phyloP scores from a whole-genome alignment of 2,113 vertebrate genomes.

The Cettia cetti region DNA sequence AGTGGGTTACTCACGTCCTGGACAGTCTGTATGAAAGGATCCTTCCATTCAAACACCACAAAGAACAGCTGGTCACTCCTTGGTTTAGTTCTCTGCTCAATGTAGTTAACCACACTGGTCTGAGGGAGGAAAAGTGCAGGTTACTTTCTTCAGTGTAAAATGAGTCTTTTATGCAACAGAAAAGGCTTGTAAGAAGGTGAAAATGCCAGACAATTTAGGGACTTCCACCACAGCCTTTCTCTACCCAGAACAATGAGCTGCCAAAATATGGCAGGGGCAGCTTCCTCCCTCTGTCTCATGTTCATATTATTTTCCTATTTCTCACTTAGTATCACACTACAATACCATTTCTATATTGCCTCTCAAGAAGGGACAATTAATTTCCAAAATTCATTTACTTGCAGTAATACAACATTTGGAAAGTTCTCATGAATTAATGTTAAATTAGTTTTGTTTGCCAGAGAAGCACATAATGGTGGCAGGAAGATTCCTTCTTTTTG shows the following conservation, averaged over 20 bases:
- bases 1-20: slow-evolving; percentile 79
- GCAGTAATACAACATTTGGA: background rate
- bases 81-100: slow-evolving; percentile 77
- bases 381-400: background rate
- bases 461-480: background rate
- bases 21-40: slow-evolving; percentile 93
- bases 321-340: background rate
- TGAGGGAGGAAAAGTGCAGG: slow-evolving; percentile 17
- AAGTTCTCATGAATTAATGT: background rate
- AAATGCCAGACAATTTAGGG: background rate
- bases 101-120: slow-evolving; percentile 94
- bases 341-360: background rate
- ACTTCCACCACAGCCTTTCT: background rate
- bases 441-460: background rate
- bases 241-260: background rate
- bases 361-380: background rate
- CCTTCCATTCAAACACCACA: slow-evolving; percentile 95
- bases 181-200: background rate
- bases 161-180: background rate
- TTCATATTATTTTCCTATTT: background rate
- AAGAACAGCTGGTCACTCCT: slow-evolving; percentile 88
- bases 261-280: background rate
- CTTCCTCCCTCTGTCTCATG: background rate
- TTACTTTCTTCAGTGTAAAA: background rate
- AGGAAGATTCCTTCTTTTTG: background rate